Conservation (phyloP, 2,113 vertebrate species). For the Sphyrna mokarran region DNA sequence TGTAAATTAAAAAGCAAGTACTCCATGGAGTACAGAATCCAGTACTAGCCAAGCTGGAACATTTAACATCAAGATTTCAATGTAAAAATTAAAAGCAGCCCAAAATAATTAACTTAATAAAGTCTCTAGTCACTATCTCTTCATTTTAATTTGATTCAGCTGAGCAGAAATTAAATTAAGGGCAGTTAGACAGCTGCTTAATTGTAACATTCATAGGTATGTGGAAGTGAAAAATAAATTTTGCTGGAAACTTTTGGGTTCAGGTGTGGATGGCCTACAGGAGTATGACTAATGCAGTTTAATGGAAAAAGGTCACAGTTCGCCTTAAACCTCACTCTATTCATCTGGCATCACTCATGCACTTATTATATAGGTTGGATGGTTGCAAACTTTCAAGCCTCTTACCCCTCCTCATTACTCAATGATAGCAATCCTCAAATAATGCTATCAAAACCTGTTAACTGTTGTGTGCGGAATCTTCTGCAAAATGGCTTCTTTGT, state of each 20-base stretch:
- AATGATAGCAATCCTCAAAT: background rate
- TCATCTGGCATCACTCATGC: background rate
- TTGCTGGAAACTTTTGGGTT: background rate
- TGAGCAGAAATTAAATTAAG: conserved; percentile 5
- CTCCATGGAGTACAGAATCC: background rate
- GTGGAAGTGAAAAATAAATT: background rate
- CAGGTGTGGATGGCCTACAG: background rate
- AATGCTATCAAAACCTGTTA: background rate
- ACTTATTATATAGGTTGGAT: background rate
- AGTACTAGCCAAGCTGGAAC: background rate
- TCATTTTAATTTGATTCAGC: background rate
- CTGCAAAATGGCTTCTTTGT: background rate
- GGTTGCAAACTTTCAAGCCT: background rate
- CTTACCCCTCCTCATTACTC: background rate
- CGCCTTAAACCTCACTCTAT: background rate
- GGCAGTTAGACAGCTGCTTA: background rate
- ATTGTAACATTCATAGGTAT: background rate
- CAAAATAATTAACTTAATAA: background rate
- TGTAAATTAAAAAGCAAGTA: background rate
- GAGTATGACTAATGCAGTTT: background rate
- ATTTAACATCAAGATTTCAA: background rate
- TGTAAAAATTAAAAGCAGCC: background rate
- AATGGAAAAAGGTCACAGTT: background rate
- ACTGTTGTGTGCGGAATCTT: background rate
- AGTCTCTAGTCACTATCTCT: background rate